Percentiles rank a stretch among this genome's conserved stretches.
Evolutionary conservation across 2,797 vertebrate genomes (phyloP).

Genomic region (Megalops cyprinoides): DNA sequence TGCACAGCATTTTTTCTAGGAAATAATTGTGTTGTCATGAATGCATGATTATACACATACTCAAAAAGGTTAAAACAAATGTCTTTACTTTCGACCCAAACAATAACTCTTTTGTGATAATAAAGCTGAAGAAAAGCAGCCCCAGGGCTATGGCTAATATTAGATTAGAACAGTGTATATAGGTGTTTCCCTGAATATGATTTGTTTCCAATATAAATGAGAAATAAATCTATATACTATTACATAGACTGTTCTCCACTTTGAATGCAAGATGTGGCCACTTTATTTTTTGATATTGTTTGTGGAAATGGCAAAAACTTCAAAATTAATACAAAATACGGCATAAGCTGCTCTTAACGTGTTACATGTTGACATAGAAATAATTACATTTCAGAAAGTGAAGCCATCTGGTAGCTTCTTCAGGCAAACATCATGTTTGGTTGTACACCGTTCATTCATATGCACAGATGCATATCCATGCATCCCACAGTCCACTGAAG

Average conservation of each 20-base stretch:
- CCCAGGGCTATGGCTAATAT: neutral
- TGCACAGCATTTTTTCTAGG: too few relatives aligned
- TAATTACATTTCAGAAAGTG: neutral
- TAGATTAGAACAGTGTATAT: too few relatives aligned
- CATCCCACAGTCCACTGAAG: neutral
- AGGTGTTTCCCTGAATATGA: too few relatives aligned
- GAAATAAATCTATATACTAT: too few relatives aligned
- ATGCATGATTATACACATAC: too few relatives aligned
- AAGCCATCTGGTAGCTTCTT: conserved; percentile 6
- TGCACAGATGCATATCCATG: neutral
- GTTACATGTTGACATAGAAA: neutral
- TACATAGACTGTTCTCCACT: too few relatives aligned
- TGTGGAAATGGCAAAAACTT: neutral
- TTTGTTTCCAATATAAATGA: too few relatives aligned
- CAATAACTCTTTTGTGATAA: neutral
- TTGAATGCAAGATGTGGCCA: too few relatives aligned
- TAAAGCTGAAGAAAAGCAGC: neutral
- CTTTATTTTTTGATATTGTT: too few relatives aligned
- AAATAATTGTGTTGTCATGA: too few relatives aligned
- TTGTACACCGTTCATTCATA: neutral
- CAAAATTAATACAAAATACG: neutral
- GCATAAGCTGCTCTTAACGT: conserved; percentile 1
- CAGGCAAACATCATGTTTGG: neutral
- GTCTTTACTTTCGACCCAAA: neutral
- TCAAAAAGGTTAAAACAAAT: too few relatives aligned